Conservation (phyloP, 2,113 vertebrate genomes). For the Ceratotherium simum region DNA sequence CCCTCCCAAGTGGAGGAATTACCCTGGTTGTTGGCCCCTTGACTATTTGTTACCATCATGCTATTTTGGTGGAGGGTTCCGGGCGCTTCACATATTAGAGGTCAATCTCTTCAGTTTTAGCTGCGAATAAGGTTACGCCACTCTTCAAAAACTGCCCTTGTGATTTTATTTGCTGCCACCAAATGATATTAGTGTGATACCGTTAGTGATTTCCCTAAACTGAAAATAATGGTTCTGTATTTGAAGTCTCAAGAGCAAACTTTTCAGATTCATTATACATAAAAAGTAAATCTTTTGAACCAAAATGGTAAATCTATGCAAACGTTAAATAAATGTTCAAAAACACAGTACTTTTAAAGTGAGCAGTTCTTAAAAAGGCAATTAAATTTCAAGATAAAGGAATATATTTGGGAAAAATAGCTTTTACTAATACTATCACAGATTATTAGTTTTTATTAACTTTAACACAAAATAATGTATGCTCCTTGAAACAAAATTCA, state of each 20-base stretch:
- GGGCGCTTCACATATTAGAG: neutral
- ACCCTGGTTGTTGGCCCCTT: neutral
- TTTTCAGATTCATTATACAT: neutral
- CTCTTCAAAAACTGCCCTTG: neutral
- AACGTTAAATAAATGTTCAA: neutral
- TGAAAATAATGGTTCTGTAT: neutral
- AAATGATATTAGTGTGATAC: neutral
- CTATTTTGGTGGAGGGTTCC: neutral
- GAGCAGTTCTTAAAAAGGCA: neutral
- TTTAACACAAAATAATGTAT: neutral
- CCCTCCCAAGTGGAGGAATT: neutral
- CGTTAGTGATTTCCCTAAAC: constrained; percentile 14
- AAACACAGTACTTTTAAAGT: neutral
- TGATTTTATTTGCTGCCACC: neutral
- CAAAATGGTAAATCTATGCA: neutral
- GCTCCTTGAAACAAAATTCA: constrained; percentile 6
- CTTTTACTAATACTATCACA: neutral
- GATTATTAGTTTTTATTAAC: neutral
- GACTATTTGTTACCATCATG: neutral
- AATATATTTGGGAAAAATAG: neutral
- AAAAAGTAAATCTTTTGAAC: neutral
- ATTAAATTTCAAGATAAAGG: neutral
- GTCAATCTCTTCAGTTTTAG: neutral
- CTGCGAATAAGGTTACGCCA: neutral
- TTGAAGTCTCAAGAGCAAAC: neutral